Evolutionary conservation across 2,888 invertebrate genomes (phyloP).

Genomic region (Tenthredo livida): DNA sequence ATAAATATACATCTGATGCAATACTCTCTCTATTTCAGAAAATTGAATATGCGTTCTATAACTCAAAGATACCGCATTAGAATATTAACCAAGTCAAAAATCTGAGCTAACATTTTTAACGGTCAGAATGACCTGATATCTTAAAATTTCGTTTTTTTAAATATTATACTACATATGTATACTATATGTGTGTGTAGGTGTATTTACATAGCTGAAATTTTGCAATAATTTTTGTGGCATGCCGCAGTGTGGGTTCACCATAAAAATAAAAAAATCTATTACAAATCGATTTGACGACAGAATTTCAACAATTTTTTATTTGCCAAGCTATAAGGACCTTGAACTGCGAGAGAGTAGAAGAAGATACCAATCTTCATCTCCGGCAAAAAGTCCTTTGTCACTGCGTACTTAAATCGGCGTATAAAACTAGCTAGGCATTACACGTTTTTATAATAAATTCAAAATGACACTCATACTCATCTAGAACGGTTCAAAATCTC

Average conservation of each 20-base stretch:
- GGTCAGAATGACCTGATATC: constrained; percentile 38
- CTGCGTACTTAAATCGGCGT: background rate
- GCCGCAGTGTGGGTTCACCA: background rate
- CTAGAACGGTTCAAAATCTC: background rate
- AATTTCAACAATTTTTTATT: constrained; percentile 27
- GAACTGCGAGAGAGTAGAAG: constrained; percentile 31
- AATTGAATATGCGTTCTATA: background rate
- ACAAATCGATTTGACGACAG: constrained; percentile 29
- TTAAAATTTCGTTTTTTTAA: constrained; percentile 2
- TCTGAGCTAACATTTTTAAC: constrained; percentile 32
- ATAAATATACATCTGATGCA: too few species aligned
- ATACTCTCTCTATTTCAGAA: background rate
- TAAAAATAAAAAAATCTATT: constrained; percentile 8
- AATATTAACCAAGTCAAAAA: background rate
- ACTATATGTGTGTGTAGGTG: background rate
- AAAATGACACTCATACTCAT: background rate
- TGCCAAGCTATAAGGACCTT: background rate
- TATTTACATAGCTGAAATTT: background rate
- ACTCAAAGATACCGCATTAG: background rate
- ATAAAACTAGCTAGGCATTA: background rate
- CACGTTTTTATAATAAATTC: background rate
- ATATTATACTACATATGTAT: background rate
- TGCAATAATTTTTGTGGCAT: background rate
- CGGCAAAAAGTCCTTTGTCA: background rate
- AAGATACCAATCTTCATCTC: constrained; percentile 2